These are phyloP conservation scores for Bursaphelenchus okinawaensis DNA, from an alignment of 2,888 invertebrate genomes.

Conservation along the genomic window DNA sequence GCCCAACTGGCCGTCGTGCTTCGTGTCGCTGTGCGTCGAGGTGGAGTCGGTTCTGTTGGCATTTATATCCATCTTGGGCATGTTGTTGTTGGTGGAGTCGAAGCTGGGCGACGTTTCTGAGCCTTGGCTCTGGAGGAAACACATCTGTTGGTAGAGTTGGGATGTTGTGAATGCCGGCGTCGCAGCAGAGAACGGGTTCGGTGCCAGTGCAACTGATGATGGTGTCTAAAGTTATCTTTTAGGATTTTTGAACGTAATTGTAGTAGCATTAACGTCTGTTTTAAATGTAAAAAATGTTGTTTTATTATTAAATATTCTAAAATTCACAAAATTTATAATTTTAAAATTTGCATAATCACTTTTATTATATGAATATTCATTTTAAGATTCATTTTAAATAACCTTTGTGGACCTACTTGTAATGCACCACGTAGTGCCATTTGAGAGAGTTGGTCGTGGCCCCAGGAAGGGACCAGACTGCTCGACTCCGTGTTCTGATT, in stretches of 20 bases:
- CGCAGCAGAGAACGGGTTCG: not conserved
- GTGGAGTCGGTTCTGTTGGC: not conserved
- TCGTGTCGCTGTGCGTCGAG: not conserved
- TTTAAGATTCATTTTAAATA: no score
- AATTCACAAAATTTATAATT: no score
- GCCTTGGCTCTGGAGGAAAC: not conserved
- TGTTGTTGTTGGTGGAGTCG: constrained; percentile 8
- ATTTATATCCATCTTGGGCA: not conserved
- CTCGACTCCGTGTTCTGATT: not conserved
- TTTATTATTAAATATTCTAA: no score
- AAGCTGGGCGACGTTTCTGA: not conserved
- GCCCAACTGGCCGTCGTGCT: not conserved
- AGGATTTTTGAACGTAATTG: not conserved
- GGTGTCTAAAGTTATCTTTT: not conserved
- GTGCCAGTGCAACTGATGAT: not conserved
- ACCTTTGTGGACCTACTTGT: constrained; percentile 30
- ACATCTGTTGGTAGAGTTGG: not conserved
- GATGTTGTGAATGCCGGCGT: not conserved
- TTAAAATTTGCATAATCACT: no score
- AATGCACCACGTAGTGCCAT: constrained; percentile 29
- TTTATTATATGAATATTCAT: no score
- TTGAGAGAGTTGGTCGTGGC: constrained; percentile 23
- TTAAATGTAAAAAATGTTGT: not conserved
- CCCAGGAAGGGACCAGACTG: constrained; percentile 13
- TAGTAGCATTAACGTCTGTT: not conserved